phyloP scores from a whole-genome alignment of 2,888 invertebrate genomes.

The Ceriagrion tenellum region DNA sequence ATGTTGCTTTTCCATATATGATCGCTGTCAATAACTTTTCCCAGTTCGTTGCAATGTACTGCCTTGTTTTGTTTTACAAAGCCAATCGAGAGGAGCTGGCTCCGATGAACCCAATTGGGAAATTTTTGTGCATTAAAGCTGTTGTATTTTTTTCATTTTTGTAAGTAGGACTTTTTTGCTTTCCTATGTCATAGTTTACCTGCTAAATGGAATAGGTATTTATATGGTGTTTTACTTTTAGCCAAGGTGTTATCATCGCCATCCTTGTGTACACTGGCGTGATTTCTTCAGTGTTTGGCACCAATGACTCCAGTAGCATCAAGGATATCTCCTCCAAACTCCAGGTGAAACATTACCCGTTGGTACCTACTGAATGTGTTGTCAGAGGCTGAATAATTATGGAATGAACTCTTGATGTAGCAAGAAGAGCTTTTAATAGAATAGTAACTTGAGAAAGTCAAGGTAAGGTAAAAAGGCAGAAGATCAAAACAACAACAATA shows the following conservation, averaged over 20 bases:
- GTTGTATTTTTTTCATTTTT: constrained; percentile 99
- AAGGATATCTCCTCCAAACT: constrained; percentile 90
- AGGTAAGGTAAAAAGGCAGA: too few species aligned
- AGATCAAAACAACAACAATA: too few species aligned
- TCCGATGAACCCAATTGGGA: constrained; percentile 96
- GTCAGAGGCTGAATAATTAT: too few species aligned
- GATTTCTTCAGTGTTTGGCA: constrained; percentile 88
- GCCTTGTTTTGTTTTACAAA: constrained; percentile 94
- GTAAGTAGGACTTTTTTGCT: constrained; percentile 82
- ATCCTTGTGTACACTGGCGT: constrained; percentile 90
- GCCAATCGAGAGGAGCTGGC: constrained; percentile 92
- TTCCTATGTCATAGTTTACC: not conserved
- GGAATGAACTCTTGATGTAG: too few species aligned
- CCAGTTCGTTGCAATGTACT: constrained; percentile 98
- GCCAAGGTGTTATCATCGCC: constrained; percentile 95
- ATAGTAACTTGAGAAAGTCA: too few species aligned
- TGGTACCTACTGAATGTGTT: too few species aligned
- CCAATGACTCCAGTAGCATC: constrained; percentile 83
- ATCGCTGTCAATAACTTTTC: constrained; percentile 93
- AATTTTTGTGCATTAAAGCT: constrained; percentile 97
- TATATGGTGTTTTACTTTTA: constrained; percentile 78
- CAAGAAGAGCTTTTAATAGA: too few species aligned
- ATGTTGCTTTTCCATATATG: constrained; percentile 94
- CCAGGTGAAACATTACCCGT: constrained; percentile 81
- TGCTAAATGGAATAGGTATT: not conserved